A percentile compares a stretch with the other conserved stretches of the same genome.
phyloP scores from a whole-genome alignment of 2,797 vertebrate species.

The Anomalospiza imberbis region DNA sequence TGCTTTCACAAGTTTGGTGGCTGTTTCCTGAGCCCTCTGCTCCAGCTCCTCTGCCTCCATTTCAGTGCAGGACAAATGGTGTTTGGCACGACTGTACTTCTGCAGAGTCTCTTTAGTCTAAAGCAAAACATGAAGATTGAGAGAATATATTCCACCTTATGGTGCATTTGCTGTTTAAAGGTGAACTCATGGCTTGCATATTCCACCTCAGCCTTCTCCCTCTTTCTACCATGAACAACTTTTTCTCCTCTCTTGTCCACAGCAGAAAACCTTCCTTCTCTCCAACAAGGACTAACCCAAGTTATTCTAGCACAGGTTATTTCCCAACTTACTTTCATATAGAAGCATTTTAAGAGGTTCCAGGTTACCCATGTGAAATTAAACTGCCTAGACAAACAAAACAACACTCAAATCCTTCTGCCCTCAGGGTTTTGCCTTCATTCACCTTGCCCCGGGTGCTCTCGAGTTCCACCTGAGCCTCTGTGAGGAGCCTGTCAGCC shows the following conservation, averaged over 20 bases:
- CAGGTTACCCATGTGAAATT: neutral
- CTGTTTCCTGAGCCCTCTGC: slow-evolving; percentile 73
- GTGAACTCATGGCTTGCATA: neutral
- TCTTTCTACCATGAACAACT: neutral
- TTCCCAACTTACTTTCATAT: neutral
- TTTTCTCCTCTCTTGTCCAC: neutral
- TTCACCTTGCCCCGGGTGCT: slow-evolving; percentile 76
- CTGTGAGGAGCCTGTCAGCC: slow-evolving; percentile 82
- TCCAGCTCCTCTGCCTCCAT: slow-evolving; percentile 80
- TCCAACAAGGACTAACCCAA: neutral
- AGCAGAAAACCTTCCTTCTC: neutral
- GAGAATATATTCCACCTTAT: neutral
- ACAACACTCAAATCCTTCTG: neutral
- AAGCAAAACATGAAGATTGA: slow-evolving; percentile 10
- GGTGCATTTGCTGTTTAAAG: neutral
- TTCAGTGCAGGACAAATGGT: slow-evolving; percentile 65
- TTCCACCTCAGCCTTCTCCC: neutral
- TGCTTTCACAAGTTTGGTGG: slow-evolving; percentile 74
- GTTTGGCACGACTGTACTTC: slow-evolving; percentile 70
- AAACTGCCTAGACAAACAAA: neutral
- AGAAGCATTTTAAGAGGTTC: neutral
- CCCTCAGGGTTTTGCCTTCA: neutral
- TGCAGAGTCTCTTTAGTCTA: slow-evolving; percentile 77
- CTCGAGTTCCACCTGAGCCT: slow-evolving; percentile 81
- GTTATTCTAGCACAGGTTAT: neutral